Evolutionary conservation across 2,888 invertebrate genomes (phyloP).

Genomic region (Scrobipalpa atriplicella): DNA sequence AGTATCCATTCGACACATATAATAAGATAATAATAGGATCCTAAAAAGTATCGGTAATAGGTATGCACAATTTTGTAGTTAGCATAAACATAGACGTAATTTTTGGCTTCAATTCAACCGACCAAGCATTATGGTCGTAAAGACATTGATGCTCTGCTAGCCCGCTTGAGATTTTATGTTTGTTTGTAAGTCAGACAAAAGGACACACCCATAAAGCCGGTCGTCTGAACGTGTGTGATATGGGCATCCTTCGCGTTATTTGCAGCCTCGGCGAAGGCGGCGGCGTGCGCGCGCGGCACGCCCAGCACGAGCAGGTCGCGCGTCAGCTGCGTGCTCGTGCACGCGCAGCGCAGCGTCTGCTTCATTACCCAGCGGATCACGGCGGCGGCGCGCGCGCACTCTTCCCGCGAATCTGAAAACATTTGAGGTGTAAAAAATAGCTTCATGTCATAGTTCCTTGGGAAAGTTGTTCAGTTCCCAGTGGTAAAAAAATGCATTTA

Average conservation of each 20-base stretch:
- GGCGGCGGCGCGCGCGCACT: conserved; percentile 71
- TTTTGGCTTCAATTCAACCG: no score
- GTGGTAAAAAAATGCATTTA: no score
- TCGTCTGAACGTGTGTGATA: conserved; percentile 45
- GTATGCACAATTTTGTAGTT: no score
- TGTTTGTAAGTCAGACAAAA: neutral
- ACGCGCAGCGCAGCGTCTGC: conserved; percentile 60
- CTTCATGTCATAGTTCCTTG: no score
- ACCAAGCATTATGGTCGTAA: no score
- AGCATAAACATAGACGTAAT: no score
- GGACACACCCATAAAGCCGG: conserved; percentile 63
- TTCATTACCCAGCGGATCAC: conserved; percentile 69
- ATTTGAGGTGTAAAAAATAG: no score
- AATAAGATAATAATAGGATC: no score
- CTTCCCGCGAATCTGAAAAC: conserved; percentile 64
- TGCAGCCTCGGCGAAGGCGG: conserved; percentile 63
- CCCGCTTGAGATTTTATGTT: neutral
- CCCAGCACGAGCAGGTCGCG: conserved; percentile 70
- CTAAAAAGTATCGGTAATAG: no score
- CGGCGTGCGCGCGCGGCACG: conserved; percentile 67
- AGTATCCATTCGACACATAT: no score
- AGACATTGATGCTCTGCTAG: neutral
- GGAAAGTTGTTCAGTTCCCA: no score
- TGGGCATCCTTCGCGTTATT: conserved; percentile 54
- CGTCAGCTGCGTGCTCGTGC: conserved; percentile 60